Evolutionary conservation across 2,888 invertebrate genomes (phyloP).

Genomic region (Protodeltote pygarga): DNA sequence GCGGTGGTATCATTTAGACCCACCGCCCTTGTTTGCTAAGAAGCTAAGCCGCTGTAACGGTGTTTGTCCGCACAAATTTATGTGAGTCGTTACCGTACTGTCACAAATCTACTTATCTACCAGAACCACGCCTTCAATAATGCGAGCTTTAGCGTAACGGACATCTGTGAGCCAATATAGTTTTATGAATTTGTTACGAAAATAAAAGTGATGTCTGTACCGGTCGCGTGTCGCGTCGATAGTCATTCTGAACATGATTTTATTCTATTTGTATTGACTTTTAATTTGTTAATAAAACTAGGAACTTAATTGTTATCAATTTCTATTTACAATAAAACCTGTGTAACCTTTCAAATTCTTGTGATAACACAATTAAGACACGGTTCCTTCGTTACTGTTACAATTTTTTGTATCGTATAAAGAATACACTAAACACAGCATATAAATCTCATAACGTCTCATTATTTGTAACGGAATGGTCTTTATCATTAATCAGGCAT

Average conservation of each 20-base stretch:
- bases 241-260: no score
- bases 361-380: no score
- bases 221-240: not conserved
- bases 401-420: no score
- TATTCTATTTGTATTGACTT: no score
- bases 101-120: constrained; percentile 87
- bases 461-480: constrained; percentile 27
- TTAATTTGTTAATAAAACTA: no score
- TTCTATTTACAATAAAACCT: no score
- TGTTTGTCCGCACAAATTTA: constrained; percentile 83
- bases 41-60: constrained; percentile 84
- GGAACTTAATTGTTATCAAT: no score
- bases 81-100: constrained; percentile 77
- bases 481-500: constrained; percentile 20
- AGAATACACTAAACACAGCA: no score
- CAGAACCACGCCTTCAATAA: constrained; percentile 79
- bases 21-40: constrained; percentile 79
- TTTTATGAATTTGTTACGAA: constrained; percentile 44
- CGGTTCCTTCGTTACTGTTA: no score
- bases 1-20: constrained; percentile 64
- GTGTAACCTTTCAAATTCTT: no score
- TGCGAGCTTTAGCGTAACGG: constrained; percentile 58
- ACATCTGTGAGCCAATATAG: constrained; percentile 68
- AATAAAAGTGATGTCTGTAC: constrained; percentile 31
- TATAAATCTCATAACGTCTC: constrained; percentile 20